Base-by-base conservation (phyloP, 2,888 invertebrate genomes). In the Drosophila merina region DNA sequence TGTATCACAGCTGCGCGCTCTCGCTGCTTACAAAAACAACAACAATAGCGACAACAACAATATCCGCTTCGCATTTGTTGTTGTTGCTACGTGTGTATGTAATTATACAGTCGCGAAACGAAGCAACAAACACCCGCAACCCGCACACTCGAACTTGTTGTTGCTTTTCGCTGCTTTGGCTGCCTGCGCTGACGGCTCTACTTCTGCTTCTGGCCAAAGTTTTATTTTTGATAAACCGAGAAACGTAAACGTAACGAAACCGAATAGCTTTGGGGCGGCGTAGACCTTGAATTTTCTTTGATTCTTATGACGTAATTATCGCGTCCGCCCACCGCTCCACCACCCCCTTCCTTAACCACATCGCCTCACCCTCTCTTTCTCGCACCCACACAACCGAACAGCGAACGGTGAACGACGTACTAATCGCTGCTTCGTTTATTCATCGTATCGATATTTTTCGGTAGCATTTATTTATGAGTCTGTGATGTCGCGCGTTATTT, bases 241-340 rank as follows among this genome's bases (percentile, higher is more conserved):
- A 62, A 62, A 62, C 60, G 44, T 44, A 83, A 77, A 76, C 81
- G 81, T 81, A 88, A 80, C 78, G 84, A 89, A 87, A 89, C 86
- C 74, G 86, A 81, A 88, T 86, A 88, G 77, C 79, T 75, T 72
- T 59, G 68, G 74, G 66, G 66, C 71, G 60, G 70, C 72, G 60
- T 33, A 86, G 91, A 90, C 91, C 91, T 91, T 91, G 91, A 91
- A 90, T 89, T 86, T 86, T 86, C 88, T 85, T 77, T 88, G 80
- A 86, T 90, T 84, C 81, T 89, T 88, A 88, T 91, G 91, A 91
- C 91, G 91, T 91, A 91, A 91, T 90, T 89, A 83, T 78, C 85
- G 76, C 80, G 82, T 76, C 78, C 76, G 75, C 85, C 71, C 79
- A 74, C 72, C 69, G 67, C 57, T 67, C 72, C 56, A 45, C 57